A percentile compares a stretch with the other conserved stretches of the same genome.
These are phyloP conservation scores for Drosophila arawakana DNA, from an alignment of 1,140 invertebrate species.

Conservation along the genomic window DNA sequence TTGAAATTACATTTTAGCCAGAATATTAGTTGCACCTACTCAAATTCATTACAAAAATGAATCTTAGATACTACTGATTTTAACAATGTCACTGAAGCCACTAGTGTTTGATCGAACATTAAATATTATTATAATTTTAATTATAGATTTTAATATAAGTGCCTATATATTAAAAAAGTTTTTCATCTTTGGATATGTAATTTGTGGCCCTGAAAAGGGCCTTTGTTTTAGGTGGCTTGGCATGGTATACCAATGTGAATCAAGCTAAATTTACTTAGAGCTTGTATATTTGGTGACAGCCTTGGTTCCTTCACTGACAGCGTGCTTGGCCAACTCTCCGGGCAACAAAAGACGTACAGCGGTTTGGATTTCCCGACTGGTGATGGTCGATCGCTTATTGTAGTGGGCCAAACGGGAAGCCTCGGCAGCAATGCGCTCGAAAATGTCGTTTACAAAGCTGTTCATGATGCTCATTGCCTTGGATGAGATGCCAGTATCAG, in stretches of 20 bases:
- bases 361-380: constrained; percentile 86
- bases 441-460: constrained; percentile 89
- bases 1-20: too few relatives aligned
- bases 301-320: constrained; percentile 87
- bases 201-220: constrained; percentile 62
- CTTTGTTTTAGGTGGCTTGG: constrained; percentile 21
- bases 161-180: constrained; percentile 5
- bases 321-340: constrained; percentile 87
- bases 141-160: too few relatives aligned
- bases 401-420: constrained; percentile 89
- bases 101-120: too few relatives aligned
- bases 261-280: not conserved
- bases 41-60: too few relatives aligned
- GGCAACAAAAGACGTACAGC: constrained; percentile 86
- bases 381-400: constrained; percentile 88
- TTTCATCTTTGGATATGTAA: constrained; percentile 16
- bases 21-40: too few relatives aligned
- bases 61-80: too few relatives aligned
- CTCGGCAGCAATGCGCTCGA: constrained; percentile 89
- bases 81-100: too few relatives aligned
- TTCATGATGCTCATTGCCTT: constrained; percentile 88
- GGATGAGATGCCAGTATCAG: constrained; percentile 88
- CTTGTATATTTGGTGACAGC: constrained; percentile 87
- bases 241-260: too few relatives aligned
- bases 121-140: too few relatives aligned